Conservation (phyloP, 1,140 invertebrate species). For the Galleria mellonella region DNA sequence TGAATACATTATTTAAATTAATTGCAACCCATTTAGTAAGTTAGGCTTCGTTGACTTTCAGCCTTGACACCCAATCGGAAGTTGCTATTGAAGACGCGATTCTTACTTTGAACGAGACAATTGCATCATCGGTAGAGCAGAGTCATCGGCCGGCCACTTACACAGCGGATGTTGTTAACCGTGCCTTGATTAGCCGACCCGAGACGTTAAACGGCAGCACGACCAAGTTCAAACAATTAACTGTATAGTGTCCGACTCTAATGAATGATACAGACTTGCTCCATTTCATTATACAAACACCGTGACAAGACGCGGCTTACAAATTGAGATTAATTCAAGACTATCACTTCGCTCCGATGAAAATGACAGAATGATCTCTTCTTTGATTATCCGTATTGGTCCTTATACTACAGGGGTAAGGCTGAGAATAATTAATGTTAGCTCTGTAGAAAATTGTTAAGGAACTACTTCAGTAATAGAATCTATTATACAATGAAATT, state of each 20-base stretch:
- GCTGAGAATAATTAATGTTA: too few relatives aligned
- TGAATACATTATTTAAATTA: constrained; percentile 6
- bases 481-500: constrained; percentile 28
- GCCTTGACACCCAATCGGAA: constrained; percentile 70
- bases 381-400: too few relatives aligned
- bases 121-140: constrained; percentile 61
- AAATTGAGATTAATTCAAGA: constrained; percentile 69
- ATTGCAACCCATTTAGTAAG: constrained; percentile 17
- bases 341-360: constrained; percentile 23
- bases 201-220: constrained; percentile 59
- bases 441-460: constrained; percentile 8
- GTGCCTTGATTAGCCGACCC: constrained; percentile 67
- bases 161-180: constrained; percentile 68
- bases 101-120: constrained; percentile 44
- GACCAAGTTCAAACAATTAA: constrained; percentile 72
- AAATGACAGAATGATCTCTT: not conserved
- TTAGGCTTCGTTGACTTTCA: constrained; percentile 48
- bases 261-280: constrained; percentile 70
- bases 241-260: constrained; percentile 72
- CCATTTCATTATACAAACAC: constrained; percentile 66
- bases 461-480: constrained; percentile 13
- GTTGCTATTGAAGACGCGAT: constrained; percentile 51
- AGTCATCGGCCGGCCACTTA: constrained; percentile 65
- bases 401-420: too few relatives aligned
- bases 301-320: constrained; percentile 59